Evolutionary conservation across 2,797 vertebrate genomes (phyloP).

Genomic region (Halcyon chelicuti): DNA sequence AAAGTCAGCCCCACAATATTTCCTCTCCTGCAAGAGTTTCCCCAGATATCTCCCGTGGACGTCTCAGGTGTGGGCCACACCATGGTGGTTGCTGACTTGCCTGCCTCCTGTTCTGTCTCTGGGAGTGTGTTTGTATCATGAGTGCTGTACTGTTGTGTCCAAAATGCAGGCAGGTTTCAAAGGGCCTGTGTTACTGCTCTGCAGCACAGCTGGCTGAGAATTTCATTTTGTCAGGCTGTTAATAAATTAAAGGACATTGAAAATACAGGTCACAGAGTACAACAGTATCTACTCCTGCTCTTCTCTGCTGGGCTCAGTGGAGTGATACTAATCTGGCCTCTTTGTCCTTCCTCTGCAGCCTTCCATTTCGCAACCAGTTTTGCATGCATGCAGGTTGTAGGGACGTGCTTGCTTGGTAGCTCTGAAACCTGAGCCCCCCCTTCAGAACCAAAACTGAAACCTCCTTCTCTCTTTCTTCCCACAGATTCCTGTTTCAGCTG

Average conservation of each 20-base stretch:
- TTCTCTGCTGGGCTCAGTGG: neutral
- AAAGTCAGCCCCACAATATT: neutral
- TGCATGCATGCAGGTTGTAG: neutral
- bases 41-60: neutral
- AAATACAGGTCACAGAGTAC: conserved; percentile 49
- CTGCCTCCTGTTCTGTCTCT: neutral
- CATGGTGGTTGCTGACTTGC: neutral
- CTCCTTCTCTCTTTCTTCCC: neutral
- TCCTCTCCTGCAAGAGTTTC: neutral
- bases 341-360: neutral
- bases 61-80: neutral
- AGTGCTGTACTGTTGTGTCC: neutral
- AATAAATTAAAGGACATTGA: conserved; percentile 65
- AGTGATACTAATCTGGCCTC: neutral
- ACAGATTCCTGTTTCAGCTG: neutral
- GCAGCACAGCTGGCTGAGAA: neutral
- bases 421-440: neutral
- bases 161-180: conserved; percentile 15
- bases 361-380: neutral
- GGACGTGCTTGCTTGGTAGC: neutral
- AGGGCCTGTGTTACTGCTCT: neutral
- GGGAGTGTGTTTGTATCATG: neutral
- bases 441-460: neutral
- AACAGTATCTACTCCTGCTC: neutral
- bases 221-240: conserved; percentile 67